Evolutionary conservation across 1,140 invertebrate species (phyloP), one percentile per base, ranked within the genome.

Genomic region (Hetaerina americana): DNA sequence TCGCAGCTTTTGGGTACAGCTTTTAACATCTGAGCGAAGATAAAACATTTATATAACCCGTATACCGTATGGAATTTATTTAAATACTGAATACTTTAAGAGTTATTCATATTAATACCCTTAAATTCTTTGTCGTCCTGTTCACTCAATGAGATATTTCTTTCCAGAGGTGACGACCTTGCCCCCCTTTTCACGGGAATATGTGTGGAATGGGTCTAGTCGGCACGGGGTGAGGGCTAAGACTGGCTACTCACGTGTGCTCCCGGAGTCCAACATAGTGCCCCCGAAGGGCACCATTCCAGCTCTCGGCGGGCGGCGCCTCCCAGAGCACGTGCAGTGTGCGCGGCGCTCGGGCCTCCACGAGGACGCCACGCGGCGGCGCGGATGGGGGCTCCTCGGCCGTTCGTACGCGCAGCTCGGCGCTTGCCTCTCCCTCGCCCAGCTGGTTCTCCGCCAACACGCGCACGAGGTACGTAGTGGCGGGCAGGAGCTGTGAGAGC

Each of bases 261-360:
- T 76, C 75, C 68, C 77, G 81, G 71, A 85, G 83, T 0, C 84
- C 83, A 27, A 87, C 79, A 73, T 85, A 85, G 74, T 86, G 86
- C 5, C 85, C 85, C 27, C 81, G 78, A 49, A 87, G 82, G 5
- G 78, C 75, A 3, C 85, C 86, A 73, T 86, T 85, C 72, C 79
- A 77, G 10, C 80, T 74, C 26, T 83, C 81, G 22, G 76, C 68
- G 18, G 77, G 75, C 5, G 85, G 84, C 2, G 84, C 81, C 77
- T 77, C 74, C 83, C 83, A 85, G 24, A 79, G 80, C 26, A 86
- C 79, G 68, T 80, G 77, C 1, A 86, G 77, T 12, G 83, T 79
- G 22, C 81, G 81, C 1, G 84, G 85, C 0, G 81, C 81, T 5
- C 81, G 77, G 5, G 85, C 81, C 40, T 80, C 80, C 5, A 84